Conservation (phyloP, 2,113 vertebrate species). For the Pterophyllum scalare region DNA sequence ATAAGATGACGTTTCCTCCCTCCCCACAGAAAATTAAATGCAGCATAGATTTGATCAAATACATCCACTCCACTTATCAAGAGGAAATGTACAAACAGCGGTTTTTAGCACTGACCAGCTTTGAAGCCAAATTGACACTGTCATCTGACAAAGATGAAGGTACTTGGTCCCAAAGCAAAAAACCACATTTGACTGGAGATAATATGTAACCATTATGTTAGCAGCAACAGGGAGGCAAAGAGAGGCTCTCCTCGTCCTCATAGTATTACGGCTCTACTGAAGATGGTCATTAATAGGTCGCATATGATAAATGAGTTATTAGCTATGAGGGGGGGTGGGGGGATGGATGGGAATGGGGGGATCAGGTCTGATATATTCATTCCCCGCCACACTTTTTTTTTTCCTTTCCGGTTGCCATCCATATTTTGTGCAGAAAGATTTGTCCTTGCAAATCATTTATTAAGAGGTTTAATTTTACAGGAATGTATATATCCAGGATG, state of each 20-base stretch:
- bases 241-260: conserved; percentile 55
- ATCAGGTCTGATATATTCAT: conserved; percentile 51
- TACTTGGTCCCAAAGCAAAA: conserved; percentile 60
- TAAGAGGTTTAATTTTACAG: conserved; percentile 49
- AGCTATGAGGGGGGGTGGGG: conserved; percentile 13
- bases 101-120: conserved; percentile 8
- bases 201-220: conserved; percentile 61
- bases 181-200: conserved; percentile 61
- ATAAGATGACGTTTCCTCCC: background rate
- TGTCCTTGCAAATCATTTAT: conserved; percentile 58
- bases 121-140: conserved; percentile 46
- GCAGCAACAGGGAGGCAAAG: conserved; percentile 14
- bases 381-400: conserved; percentile 20
- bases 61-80: conserved; percentile 12
- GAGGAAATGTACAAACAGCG: background rate
- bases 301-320: conserved; percentile 73
- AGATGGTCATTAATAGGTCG: conserved; percentile 68
- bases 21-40: background rate
- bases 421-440: conserved; percentile 28
- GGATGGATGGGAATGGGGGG: conserved; percentile 9
- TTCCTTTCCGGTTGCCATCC: background rate
- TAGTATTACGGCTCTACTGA: conserved; percentile 62
- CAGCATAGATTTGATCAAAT: conserved; percentile 16
- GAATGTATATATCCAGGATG: conserved; percentile 58
- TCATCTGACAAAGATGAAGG: conserved; percentile 62